Percentiles rank a stretch among this genome's conserved stretches.
Evolutionary conservation across 2,888 invertebrate genomes (phyloP).

Genomic region (Lasioglossum vierecki): DNA sequence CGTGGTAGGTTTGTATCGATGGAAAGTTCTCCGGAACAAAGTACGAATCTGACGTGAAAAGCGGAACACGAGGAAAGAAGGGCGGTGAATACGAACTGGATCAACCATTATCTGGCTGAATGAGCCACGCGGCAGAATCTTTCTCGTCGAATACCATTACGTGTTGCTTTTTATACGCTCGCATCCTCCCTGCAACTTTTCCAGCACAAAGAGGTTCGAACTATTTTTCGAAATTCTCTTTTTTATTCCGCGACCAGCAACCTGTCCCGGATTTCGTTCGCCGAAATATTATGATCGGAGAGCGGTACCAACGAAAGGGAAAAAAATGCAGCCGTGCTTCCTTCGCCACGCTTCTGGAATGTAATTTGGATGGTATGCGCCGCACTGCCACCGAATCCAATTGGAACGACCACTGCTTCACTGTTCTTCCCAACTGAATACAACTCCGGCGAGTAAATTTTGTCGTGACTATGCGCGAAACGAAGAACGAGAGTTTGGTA

Average conservation of each 20-base stretch:
- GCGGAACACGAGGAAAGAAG: background rate
- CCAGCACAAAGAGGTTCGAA: background rate
- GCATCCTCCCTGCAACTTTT: background rate
- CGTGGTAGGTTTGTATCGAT: constrained; percentile 8
- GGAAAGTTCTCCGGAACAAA: constrained; percentile 2
- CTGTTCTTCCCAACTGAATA: constrained; percentile 17
- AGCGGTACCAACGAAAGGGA: too few relatives aligned
- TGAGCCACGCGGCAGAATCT: constrained; percentile 1
- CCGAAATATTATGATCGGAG: background rate
- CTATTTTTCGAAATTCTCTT: background rate
- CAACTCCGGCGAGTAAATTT: constrained; percentile 12
- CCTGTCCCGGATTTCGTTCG: background rate
- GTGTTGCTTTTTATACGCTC: background rate
- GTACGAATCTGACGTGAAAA: constrained; percentile 16
- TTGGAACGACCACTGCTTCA: constrained; percentile 38
- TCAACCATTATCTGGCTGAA: constrained; percentile 14
- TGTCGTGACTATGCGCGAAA: constrained; percentile 4
- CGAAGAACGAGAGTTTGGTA: background rate
- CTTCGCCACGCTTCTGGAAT: constrained; percentile 28
- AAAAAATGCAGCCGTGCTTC: background rate
- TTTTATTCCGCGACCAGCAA: background rate
- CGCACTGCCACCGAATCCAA: constrained; percentile 32
- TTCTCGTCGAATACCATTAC: background rate
- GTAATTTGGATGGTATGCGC: constrained; percentile 39
- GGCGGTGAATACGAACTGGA: background rate